Conservation (phyloP, 1,140 invertebrate genomes). For the Scylla paramamosain region DNA sequence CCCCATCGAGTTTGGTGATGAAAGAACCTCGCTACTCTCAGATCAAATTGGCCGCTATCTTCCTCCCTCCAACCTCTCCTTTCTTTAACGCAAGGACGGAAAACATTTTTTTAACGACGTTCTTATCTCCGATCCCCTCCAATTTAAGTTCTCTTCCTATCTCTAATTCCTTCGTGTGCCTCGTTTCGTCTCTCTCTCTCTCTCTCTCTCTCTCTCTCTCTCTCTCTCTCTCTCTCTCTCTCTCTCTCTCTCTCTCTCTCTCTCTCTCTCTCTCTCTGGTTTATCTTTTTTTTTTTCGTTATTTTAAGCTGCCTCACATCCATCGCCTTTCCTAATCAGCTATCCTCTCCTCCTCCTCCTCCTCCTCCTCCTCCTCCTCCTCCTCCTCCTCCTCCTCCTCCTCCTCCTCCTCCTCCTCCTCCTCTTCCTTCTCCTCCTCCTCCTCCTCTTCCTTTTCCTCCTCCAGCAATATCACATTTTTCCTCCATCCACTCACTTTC, state of each 20-base stretch:
- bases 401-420: background rate
- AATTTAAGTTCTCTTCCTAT: no score
- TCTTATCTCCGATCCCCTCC: no score
- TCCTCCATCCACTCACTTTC: background rate
- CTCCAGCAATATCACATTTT: background rate
- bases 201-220: conserved; percentile 46
- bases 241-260: conserved; percentile 44
- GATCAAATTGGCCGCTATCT: background rate
- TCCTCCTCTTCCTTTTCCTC: background rate
- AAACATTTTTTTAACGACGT: no score
- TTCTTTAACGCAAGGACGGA: background rate
- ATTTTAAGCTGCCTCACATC: background rate
- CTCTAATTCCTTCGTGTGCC: no score
- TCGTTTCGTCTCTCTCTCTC: conserved; percentile 29
- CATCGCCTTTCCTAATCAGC: background rate
- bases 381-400: background rate
- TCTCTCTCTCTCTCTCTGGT: conserved; percentile 33
- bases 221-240: conserved; percentile 33
- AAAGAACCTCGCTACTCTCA: background rate
- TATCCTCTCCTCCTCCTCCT: background rate
- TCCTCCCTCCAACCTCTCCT: no score
- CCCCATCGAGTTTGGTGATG: background rate
- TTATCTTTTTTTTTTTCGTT: background rate
- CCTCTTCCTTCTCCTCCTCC: background rate
- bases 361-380: background rate